Evolutionary conservation across 2,113 vertebrate genomes (phyloP).

Genomic region (Scalopus aquaticus): DNA sequence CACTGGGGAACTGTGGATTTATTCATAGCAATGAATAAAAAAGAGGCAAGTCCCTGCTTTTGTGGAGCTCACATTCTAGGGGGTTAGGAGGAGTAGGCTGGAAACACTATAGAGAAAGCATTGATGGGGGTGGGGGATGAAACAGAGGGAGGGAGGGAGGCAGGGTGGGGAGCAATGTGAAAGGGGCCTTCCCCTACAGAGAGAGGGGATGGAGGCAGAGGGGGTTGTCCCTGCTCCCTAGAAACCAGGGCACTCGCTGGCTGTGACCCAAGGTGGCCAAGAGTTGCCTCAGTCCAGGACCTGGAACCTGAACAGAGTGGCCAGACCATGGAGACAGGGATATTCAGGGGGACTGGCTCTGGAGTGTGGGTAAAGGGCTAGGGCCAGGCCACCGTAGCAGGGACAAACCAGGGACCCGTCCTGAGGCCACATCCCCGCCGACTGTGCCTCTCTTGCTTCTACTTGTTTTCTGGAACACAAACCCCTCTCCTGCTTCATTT

Average conservation of each 20-base stretch:
- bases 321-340: neutral
- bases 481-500: neutral
- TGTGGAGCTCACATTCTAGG: neutral
- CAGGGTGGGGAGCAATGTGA: neutral
- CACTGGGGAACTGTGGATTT: neutral
- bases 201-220: neutral
- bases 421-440: neutral
- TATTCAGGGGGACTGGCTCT: neutral
- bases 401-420: neutral
- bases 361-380: neutral
- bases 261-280: neutral
- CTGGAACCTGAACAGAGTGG: neutral
- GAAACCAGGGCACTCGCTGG: too few relatives aligned
- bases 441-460: neutral
- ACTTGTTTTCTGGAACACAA: neutral
- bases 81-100: neutral
- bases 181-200: neutral
- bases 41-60: neutral
- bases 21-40: neutral
- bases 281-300: neutral
- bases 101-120: neutral
- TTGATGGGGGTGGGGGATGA: too few relatives aligned
- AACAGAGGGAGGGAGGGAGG: neutral
- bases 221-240: neutral
- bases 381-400: neutral